These are phyloP conservation scores for Hofmannophila pseudospretella DNA, from an alignment of 2,888 invertebrate species.

Conservation along the genomic window DNA sequence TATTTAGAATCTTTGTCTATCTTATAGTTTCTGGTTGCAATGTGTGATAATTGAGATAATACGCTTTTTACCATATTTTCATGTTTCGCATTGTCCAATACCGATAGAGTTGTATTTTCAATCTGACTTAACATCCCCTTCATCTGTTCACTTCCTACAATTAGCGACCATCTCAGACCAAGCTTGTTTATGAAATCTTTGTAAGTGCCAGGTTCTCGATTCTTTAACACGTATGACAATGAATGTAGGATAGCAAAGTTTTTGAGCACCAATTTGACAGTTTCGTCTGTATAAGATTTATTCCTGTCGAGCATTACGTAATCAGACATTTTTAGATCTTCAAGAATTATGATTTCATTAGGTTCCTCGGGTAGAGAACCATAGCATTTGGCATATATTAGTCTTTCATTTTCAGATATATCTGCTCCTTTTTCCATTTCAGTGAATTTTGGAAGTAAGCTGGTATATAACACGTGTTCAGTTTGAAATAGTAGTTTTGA, in stretches of 20 bases:
- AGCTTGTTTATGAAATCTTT: conserved; percentile 15
- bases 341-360: conserved; percentile 38
- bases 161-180: conserved; percentile 11
- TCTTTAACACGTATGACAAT: conserved; percentile 28
- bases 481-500: conserved; percentile 24
- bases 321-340: conserved; percentile 28
- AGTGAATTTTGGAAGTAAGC: conserved; percentile 28
- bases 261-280: conserved; percentile 24
- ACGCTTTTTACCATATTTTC: background rate
- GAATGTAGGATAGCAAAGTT: conserved; percentile 32
- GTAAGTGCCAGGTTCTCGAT: conserved; percentile 22
- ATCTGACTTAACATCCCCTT: conserved; percentile 1
- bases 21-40: background rate
- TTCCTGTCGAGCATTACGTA: conserved; percentile 30
- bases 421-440: too few relatives aligned
- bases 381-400: conserved; percentile 27
- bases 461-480: conserved; percentile 31
- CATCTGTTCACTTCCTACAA: background rate
- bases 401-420: conserved; percentile 25
- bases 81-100: background rate
- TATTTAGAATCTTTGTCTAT: too few relatives aligned
- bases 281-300: background rate
- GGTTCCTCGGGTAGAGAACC: conserved; percentile 20
- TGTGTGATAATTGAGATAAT: background rate
- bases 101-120: conserved; percentile 3